Conservation (phyloP, 2,113 vertebrate species). For the Mungos mungo region DNA sequence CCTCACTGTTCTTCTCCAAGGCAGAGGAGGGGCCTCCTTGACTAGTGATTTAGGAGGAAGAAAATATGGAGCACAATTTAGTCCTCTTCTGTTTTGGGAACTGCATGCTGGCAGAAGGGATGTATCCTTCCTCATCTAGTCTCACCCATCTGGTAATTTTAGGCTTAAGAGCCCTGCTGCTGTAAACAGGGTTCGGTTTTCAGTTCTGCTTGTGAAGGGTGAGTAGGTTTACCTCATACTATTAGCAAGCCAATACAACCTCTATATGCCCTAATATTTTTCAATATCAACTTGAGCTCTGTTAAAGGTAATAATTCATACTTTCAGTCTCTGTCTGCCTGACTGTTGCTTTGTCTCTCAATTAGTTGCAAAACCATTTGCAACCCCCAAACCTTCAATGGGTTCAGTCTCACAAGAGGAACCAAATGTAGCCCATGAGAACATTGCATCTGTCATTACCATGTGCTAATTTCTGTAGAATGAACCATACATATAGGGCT, state of each 20-base stretch:
- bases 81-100: not conserved
- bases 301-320: not conserved
- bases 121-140: not conserved
- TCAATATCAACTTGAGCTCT: not conserved
- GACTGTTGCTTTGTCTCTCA: not conserved
- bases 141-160: not conserved
- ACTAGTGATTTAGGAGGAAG: not conserved
- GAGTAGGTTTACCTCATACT: not conserved
- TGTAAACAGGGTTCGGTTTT: not conserved
- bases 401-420: not conserved
- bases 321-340: not conserved
- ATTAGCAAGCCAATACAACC: not conserved
- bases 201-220: not conserved
- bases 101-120: not conserved
- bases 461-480: not conserved
- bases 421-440: not conserved
- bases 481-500: not conserved
- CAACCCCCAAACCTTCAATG: not conserved
- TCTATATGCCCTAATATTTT: not conserved
- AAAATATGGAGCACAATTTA: not conserved
- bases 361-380: not conserved
- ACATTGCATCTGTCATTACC: not conserved
- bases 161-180: not conserved
- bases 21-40: rapidly evolving
- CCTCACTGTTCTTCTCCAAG: not conserved